These are phyloP conservation scores for Piprites chloris DNA, from an alignment of 2,113 vertebrate genomes.

Conservation along the genomic window DNA sequence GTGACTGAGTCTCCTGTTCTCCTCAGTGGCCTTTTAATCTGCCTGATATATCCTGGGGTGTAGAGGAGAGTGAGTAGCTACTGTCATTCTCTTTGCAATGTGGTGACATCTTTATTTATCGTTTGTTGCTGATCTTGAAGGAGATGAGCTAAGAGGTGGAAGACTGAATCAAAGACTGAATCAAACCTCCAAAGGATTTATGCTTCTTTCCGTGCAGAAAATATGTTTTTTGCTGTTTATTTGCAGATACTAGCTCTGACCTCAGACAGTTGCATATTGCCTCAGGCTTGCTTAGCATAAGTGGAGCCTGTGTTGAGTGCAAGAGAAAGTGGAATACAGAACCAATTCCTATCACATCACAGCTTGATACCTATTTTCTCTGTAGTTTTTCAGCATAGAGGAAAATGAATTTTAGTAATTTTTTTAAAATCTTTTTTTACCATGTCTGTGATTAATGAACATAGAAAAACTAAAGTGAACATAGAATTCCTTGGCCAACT, in stretches of 20 bases:
- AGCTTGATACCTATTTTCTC: background rate
- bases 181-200: background rate
- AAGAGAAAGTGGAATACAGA: background rate
- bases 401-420: background rate
- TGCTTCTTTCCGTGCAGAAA: background rate
- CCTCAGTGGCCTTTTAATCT: background rate
- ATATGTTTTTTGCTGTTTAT: background rate
- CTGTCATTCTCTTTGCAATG: background rate
- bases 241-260: background rate
- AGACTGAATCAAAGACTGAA: background rate
- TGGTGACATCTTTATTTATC: background rate
- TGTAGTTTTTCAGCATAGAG: background rate
- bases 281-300: background rate
- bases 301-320: background rate
- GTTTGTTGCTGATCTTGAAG: background rate
- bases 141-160: background rate
- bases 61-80: background rate
- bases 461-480: background rate
- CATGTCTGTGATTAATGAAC: background rate
- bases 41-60: background rate
- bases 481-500: background rate
- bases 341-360: background rate
- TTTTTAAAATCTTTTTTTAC: background rate
- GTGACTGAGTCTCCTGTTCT: background rate
- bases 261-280: background rate